Evolutionary conservation across 2,888 invertebrate species (phyloP).

Genomic region (Eugnorisma glareosa): DNA sequence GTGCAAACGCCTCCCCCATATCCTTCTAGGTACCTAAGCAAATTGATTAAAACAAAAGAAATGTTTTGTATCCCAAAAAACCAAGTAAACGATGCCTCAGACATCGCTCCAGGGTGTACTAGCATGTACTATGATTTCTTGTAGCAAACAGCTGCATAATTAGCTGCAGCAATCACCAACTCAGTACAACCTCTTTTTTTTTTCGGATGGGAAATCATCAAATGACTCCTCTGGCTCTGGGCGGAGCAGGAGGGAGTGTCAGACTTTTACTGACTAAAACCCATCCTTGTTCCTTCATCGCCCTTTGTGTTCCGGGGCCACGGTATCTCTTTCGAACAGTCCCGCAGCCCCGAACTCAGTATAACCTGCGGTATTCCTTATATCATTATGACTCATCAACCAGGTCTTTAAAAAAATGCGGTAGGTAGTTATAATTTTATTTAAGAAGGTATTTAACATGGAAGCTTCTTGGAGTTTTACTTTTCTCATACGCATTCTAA

Average conservation of each 20-base stretch:
- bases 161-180: too few relatives aligned
- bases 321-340: too few relatives aligned
- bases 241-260: too few relatives aligned
- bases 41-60: too few relatives aligned
- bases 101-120: not conserved
- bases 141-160: not conserved
- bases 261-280: too few relatives aligned
- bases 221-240: too few relatives aligned
- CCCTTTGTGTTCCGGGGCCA: too few relatives aligned
- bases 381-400: not conserved
- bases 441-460: not conserved
- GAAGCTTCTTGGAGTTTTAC: not conserved
- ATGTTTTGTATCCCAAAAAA: not conserved
- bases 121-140: not conserved
- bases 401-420: not conserved
- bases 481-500: conserved; percentile 5
- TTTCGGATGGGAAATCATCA: too few relatives aligned
- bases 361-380: conserved; percentile 15
- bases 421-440: not conserved
- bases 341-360: too few relatives aligned
- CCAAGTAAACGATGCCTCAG: too few relatives aligned
- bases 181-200: not conserved
- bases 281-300: too few relatives aligned
- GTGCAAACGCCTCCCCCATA: not conserved
- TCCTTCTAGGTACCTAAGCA: not conserved